Evolutionary conservation across 2,113 vertebrate genomes (phyloP).

Genomic region (Mesocricetus auratus): DNA sequence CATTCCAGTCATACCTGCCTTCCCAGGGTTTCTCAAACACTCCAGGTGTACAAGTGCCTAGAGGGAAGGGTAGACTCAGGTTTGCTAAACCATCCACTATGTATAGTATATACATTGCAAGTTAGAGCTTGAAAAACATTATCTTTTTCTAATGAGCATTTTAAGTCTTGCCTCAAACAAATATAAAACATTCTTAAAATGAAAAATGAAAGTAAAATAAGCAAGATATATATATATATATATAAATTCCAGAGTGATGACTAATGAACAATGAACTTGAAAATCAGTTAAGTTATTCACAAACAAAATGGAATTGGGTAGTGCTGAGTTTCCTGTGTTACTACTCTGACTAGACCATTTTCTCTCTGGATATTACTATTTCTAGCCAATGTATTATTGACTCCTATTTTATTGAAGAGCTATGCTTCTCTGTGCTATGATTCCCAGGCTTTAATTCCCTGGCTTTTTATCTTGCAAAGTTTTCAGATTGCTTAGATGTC

Average conservation of each 20-base stretch:
- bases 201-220: neutral
- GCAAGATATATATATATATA: neutral
- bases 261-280: neutral
- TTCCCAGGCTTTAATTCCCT: neutral
- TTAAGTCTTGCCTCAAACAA: neutral
- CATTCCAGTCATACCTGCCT: neutral
- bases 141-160: neutral
- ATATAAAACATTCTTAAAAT: neutral
- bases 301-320: neutral
- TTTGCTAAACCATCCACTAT: neutral
- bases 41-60: neutral
- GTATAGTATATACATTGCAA: neutral
- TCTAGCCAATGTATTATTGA: neutral
- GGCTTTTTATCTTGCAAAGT: neutral
- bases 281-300: neutral
- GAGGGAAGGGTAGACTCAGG: slow-evolving; percentile 20
- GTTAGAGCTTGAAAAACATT: neutral
- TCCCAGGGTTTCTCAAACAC: neutral
- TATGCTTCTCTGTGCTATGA: neutral
- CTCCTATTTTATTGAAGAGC: neutral
- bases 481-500: neutral
- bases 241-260: neutral
- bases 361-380: neutral
- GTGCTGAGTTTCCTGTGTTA: neutral
- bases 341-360: neutral